Conservation (phyloP, 2,888 invertebrate species). For the Tethea ocularis region DNA sequence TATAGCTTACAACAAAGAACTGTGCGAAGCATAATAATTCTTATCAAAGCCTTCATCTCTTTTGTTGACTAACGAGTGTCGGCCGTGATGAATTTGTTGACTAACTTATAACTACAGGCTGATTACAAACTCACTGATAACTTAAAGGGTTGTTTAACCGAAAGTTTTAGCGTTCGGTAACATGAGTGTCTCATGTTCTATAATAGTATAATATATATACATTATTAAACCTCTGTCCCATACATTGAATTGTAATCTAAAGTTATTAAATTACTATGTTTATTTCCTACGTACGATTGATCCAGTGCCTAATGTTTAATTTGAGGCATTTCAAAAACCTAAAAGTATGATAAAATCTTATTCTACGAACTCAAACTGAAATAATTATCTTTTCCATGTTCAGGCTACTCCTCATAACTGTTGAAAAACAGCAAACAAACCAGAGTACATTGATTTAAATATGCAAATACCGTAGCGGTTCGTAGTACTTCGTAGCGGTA, state of each 20-base stretch:
- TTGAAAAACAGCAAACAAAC: neutral
- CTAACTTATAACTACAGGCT: neutral
- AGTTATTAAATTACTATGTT: neutral
- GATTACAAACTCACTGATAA: neutral
- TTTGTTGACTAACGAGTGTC: neutral
- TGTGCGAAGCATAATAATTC: neutral
- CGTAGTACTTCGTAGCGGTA: slow-evolving; percentile 1
- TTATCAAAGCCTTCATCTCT: neutral
- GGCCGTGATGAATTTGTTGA: neutral
- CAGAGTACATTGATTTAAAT: neutral
- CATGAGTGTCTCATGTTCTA: neutral
- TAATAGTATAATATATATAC: neutral
- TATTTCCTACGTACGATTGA: too few relatives aligned
- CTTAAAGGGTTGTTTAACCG: neutral
- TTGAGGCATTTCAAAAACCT: too few relatives aligned
- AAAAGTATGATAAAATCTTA: too few relatives aligned
- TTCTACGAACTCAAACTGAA: too few relatives aligned
- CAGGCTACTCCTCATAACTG: neutral
- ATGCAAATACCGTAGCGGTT: slow-evolving; percentile 1
- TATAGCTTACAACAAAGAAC: neutral
- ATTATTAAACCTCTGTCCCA: neutral
- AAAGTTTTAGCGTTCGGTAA: neutral
- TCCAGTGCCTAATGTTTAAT: too few relatives aligned
- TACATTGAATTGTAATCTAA: neutral
- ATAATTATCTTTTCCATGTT: neutral